Evolutionary conservation across 2,888 invertebrate species (phyloP).

Genomic region (Brachycybe producta): DNA sequence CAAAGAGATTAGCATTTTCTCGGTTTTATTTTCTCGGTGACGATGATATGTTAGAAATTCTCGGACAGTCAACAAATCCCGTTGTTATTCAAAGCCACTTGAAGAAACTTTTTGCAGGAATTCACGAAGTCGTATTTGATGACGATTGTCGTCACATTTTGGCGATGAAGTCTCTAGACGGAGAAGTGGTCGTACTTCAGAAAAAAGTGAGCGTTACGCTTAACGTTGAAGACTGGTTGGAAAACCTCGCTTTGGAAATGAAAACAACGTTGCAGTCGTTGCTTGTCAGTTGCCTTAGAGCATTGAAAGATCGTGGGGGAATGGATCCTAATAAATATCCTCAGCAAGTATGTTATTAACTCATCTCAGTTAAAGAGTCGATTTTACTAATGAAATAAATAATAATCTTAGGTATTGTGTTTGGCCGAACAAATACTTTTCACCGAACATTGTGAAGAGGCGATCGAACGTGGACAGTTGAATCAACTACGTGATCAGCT

Average conservation of each 20-base stretch:
- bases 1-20: constrained; percentile 85
- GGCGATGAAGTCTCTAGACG: constrained; percentile 60
- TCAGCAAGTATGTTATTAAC: constrained; percentile 46
- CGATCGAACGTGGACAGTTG: constrained; percentile 50
- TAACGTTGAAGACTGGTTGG: constrained; percentile 71
- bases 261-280: constrained; percentile 57
- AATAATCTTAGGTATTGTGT: constrained; percentile 50
- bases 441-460: constrained; percentile 67
- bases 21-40: constrained; percentile 95
- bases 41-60: constrained; percentile 88
- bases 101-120: constrained; percentile 89
- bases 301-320: constrained; percentile 34
- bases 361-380: too few relatives aligned
- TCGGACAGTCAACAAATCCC: constrained; percentile 83
- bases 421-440: constrained; percentile 73
- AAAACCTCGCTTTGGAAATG: constrained; percentile 69
- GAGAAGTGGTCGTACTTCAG: constrained; percentile 55
- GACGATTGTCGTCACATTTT: constrained; percentile 43
- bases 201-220: constrained; percentile 55
- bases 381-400: constrained; percentile 1
- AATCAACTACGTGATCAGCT: constrained; percentile 34
- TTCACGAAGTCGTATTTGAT: constrained; percentile 61
- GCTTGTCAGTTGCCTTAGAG: constrained; percentile 45
- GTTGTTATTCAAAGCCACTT: constrained; percentile 84
- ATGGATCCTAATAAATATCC: constrained; percentile 51